Percentiles rank a stretch among this genome's conserved stretches.
Conservation (phyloP, 2,797 vertebrate genomes). For the Gymnothorax reevesii region DNA sequence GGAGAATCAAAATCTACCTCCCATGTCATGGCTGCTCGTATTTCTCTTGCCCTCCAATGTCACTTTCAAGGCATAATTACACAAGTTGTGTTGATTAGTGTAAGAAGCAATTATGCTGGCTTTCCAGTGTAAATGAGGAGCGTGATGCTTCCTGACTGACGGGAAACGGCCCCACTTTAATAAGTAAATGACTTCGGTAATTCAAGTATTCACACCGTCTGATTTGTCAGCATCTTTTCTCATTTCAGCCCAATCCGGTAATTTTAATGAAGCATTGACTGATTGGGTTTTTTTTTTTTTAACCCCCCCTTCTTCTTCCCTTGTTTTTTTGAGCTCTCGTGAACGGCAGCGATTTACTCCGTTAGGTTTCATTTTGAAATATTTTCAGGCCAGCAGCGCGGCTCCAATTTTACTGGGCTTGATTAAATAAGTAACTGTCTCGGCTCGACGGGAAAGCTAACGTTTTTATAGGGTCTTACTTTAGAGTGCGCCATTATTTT, state of each 20-base stretch:
- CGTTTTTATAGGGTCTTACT: constrained; percentile 40
- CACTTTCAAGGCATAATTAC: constrained; percentile 86
- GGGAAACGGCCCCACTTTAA: constrained; percentile 80
- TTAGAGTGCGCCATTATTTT: constrained; percentile 54
- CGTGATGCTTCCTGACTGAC: constrained; percentile 81
- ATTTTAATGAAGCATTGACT: constrained; percentile 74
- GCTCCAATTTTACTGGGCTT: constrained; percentile 26
- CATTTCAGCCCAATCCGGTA: constrained; percentile 65
- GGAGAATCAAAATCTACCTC: constrained; percentile 74
- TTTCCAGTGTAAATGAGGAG: constrained; percentile 78
- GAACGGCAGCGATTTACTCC: constrained; percentile 38
- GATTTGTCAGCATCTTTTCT: constrained; percentile 79
- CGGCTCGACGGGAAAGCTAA: constrained; percentile 45
- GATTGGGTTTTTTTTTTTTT: constrained; percentile 60
- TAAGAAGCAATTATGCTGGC: constrained; percentile 83
- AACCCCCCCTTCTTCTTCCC: constrained; percentile 31
- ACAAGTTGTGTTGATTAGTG: constrained; percentile 86
- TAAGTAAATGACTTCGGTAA: constrained; percentile 85
- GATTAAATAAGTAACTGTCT: constrained; percentile 39
- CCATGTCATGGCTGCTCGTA: constrained; percentile 73
- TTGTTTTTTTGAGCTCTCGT: constrained; percentile 47
- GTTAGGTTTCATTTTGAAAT: constrained; percentile 12
- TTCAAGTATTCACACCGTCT: constrained; percentile 79
- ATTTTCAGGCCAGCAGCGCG: constrained; percentile 11
- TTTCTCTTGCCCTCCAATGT: constrained; percentile 76